A percentile compares a stretch with the other conserved stretches of the same genome.
Evolutionary conservation across 2,888 invertebrate genomes (phyloP).

Genomic region (Nemapogon koenigi): DNA sequence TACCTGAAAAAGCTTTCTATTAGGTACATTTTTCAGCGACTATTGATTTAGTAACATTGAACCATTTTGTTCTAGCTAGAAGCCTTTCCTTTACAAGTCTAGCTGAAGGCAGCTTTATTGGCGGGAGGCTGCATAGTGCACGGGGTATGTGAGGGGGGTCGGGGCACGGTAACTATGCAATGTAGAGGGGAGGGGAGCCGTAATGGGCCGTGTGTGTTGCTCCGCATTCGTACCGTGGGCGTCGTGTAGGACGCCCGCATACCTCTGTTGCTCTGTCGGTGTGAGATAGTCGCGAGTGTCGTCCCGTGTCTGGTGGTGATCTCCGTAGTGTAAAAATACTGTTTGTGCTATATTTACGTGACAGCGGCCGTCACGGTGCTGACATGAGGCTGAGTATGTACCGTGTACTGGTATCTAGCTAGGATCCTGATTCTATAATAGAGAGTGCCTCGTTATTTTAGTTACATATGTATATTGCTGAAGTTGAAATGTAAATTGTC

Average conservation of each 20-base stretch:
- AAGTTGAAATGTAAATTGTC: too few relatives aligned
- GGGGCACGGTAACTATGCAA: too few relatives aligned
- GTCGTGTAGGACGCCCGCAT: slow-evolving; percentile 28
- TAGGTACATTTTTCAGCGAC: too few relatives aligned
- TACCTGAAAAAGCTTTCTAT: too few relatives aligned
- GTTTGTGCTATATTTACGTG: slow-evolving; percentile 61
- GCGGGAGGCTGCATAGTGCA: too few relatives aligned
- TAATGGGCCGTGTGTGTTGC: slow-evolving; percentile 10
- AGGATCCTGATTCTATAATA: too few relatives aligned
- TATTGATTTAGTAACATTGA: too few relatives aligned
- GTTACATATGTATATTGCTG: not conserved
- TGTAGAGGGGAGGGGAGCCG: slow-evolving; percentile 35
- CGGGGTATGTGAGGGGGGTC: too few relatives aligned
- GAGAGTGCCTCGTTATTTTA: not conserved
- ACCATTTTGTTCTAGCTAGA: too few relatives aligned
- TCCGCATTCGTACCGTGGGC: slow-evolving; percentile 35
- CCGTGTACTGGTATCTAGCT: slow-evolving; percentile 3
- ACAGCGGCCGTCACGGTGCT: slow-evolving; percentile 47
- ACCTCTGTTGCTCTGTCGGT: slow-evolving; percentile 19
- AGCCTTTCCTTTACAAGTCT: too few relatives aligned
- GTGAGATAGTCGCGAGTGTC: slow-evolving; percentile 1
- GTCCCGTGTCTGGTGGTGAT: slow-evolving; percentile 40
- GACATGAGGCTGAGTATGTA: slow-evolving; percentile 60
- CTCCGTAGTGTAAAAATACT: slow-evolving; percentile 54
- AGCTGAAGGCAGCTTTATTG: too few relatives aligned